Evolutionary conservation across 2,888 invertebrate species (phyloP).

Genomic region (Eretmocerus hayati): DNA sequence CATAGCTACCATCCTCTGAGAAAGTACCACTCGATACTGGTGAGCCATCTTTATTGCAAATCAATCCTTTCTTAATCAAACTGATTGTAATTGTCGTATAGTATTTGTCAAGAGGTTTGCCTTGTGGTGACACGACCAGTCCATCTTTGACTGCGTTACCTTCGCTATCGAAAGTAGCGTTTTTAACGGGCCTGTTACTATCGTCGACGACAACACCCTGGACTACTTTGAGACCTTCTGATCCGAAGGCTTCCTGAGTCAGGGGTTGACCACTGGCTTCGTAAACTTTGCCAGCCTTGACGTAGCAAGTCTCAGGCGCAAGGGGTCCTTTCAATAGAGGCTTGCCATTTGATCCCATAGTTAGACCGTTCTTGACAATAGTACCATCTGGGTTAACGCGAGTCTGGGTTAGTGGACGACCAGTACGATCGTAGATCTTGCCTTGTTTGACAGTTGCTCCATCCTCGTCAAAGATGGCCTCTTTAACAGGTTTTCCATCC

Average conservation of each 20-base stretch:
- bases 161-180: slow-evolving; percentile 35
- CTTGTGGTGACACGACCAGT: slow-evolving; percentile 30
- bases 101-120: slow-evolving; percentile 40
- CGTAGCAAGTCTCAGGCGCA: slow-evolving; percentile 33
- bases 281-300: slow-evolving; percentile 37
- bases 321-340: slow-evolving; percentile 34
- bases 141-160: slow-evolving; percentile 41
- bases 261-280: slow-evolving; percentile 34
- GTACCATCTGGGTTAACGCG: slow-evolving; percentile 32
- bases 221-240: slow-evolving; percentile 37
- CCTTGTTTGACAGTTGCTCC: slow-evolving; percentile 39
- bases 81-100: slow-evolving; percentile 36
- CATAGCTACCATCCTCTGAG: slow-evolving; percentile 34
- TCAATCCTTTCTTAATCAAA: slow-evolving; percentile 33
- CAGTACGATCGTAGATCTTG: slow-evolving; percentile 33
- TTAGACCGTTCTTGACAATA: slow-evolving; percentile 37
- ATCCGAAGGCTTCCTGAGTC: slow-evolving; percentile 41
- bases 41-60: slow-evolving; percentile 39
- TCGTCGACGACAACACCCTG: slow-evolving; percentile 39
- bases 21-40: slow-evolving; percentile 33
- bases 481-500: slow-evolving; percentile 37
- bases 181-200: slow-evolving; percentile 36
- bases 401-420: slow-evolving; percentile 34
- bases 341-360: slow-evolving; percentile 32
- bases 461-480: slow-evolving; percentile 34